These are phyloP conservation scores for Littorina saxatilis DNA, from an alignment of 1,140 invertebrate species.

Conservation along the genomic window DNA sequence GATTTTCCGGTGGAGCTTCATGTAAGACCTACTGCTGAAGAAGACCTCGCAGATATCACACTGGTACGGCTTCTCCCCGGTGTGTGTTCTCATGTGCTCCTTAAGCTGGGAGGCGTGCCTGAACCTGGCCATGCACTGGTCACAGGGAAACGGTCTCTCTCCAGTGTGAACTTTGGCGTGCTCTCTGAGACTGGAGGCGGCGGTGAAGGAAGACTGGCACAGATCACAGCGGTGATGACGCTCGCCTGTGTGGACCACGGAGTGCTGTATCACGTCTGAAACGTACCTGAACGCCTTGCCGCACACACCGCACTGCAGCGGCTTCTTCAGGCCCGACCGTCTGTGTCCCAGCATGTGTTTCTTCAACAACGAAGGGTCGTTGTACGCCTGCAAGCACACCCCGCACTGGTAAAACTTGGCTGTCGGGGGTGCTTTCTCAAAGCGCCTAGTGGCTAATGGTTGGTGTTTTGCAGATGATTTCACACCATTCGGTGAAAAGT, in stretches of 20 bases:
- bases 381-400: conserved; percentile 5
- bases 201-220: conserved; percentile 26
- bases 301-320: conserved; percentile 16
- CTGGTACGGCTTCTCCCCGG: conserved; percentile 52
- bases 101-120: conserved; percentile 34
- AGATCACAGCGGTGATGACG: conserved; percentile 5
- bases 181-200: conserved; percentile 26
- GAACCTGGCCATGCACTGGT: conserved; percentile 47
- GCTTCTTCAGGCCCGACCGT: neutral
- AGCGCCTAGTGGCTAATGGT: too few species aligned
- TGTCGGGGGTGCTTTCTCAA: too few species aligned
- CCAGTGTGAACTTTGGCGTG: conserved; percentile 45
- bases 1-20: conserved; percentile 32
- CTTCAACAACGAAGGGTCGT: neutral
- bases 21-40: neutral
- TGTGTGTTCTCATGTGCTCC: conserved; percentile 44
- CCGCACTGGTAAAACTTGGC: conserved; percentile 23
- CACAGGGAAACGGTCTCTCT: conserved; percentile 44
- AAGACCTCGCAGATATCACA: conserved; percentile 37
- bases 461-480: too few species aligned
- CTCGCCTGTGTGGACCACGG: conserved; percentile 22
- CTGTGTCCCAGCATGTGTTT: conserved; percentile 9
- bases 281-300: conserved; percentile 1
- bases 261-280: conserved; percentile 23
- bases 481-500: too few species aligned